phyloP scores from a whole-genome alignment of 2,888 invertebrate species.

The Lepidochrysops patricia region DNA sequence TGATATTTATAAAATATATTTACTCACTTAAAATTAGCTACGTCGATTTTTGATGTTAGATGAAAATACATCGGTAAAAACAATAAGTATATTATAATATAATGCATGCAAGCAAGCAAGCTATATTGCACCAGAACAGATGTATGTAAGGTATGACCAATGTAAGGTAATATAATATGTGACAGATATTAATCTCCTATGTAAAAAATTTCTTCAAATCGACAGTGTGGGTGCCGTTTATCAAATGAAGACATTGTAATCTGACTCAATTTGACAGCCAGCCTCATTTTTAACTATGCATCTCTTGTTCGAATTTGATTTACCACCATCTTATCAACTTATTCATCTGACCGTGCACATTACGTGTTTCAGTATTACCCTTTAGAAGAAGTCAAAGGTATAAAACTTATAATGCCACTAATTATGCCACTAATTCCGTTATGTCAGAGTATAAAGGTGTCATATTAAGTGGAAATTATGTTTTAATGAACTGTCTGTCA shows the following conservation, averaged over 20 bases:
- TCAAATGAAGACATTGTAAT: neutral
- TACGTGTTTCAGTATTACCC: no score
- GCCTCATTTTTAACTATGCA: neutral
- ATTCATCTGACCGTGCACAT: no score
- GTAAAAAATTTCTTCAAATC: neutral
- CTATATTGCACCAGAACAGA: no score
- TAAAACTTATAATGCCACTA: no score
- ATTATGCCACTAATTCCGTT: no score
- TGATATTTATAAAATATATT: no score
- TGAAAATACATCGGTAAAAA: neutral
- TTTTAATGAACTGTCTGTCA: neutral
- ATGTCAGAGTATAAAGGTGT: neutral
- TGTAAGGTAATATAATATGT: neutral
- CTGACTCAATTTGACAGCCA: neutral
- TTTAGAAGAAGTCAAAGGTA: no score
- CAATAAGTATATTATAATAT: neutral
- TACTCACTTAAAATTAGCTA: no score
- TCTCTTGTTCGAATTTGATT: no score
- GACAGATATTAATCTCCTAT: neutral
- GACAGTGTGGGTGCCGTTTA: neutral
- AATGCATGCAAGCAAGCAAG: no score
- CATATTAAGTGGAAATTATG: neutral
- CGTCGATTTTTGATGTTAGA: neutral
- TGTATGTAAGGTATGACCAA: no score
- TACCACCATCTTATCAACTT: no score